A percentile compares a stretch with the other conserved stretches of the same genome.
Conservation (phyloP, 2,888 invertebrate genomes). For the Bhutanitis thaidina region DNA sequence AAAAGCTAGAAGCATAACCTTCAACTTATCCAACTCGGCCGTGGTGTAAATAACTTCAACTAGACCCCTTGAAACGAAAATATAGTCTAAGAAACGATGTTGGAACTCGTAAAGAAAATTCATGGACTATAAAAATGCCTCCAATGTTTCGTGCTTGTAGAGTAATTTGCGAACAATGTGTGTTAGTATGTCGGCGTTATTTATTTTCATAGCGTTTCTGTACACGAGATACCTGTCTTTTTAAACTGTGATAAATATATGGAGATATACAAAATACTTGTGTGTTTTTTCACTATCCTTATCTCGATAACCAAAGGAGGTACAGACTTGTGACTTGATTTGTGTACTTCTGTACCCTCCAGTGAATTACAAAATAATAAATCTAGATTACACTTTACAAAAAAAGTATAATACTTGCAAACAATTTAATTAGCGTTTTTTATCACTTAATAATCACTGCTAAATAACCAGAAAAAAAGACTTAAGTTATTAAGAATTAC, state of each 20-base stretch:
- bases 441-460: too few relatives aligned
- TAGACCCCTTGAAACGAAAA: conserved; percentile 1
- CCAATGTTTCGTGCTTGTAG: neutral
- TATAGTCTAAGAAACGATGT: conserved; percentile 5
- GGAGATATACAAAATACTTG: too few relatives aligned
- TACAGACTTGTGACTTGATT: too few relatives aligned
- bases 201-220: neutral
- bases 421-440: too few relatives aligned
- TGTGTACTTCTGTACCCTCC: too few relatives aligned
- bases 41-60: neutral
- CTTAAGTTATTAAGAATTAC: too few relatives aligned
- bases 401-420: too few relatives aligned
- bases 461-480: too few relatives aligned
- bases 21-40: neutral
- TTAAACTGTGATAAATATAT: neutral
- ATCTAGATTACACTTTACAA: too few relatives aligned
- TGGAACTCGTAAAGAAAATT: conserved; percentile 15
- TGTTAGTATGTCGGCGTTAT: conserved; percentile 2
- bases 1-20: neutral
- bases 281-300: too few relatives aligned
- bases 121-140: conserved; percentile 17
- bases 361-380: too few relatives aligned
- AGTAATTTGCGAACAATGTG: conserved; percentile 13
- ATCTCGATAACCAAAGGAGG: too few relatives aligned
- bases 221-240: neutral